Evolutionary conservation across 2,888 invertebrate species (phyloP), one percentile per base, ranked within the genome.

Genomic region (Stenichneumon culpator): DNA sequence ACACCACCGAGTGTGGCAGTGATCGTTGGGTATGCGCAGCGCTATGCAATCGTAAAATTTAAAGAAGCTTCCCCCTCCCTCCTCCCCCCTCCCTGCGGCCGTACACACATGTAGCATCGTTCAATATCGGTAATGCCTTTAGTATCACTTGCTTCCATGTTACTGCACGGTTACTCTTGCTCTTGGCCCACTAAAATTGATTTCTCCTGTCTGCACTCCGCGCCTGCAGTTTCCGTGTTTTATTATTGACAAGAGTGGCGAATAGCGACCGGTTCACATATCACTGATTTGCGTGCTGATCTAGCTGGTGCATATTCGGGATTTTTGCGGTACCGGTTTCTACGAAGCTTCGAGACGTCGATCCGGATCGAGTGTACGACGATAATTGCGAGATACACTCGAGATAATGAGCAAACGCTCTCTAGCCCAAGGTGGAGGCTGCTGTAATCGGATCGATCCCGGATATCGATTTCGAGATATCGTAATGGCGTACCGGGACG

Each of bases 371-470:
- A 39, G 14, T 74, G 57, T 69, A 83, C 67, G 75, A 79, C 79
- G 75, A 75, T 79, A 83, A 83, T 83, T 83, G 79, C 79, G 83
- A 75, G 52, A 75, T 60, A 52, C 63, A 74, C 54, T 79, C 83
- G 67, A 54, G 36, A 22, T 36, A 22, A 63, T 39, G 77, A 70
- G 57, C 32, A 22, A 28, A 47, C 3, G 44, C n/a, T 50, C 50
- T 52, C 5, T 69, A 22, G 52, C 22, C 14, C 9, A 28, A 57
- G 68, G 65, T 44, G 25, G 28, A 57, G 32, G 28, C 16, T 19
- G 19, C 14, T 28, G 14, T 32, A 63, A 28, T 28, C 25, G 60
- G 47, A 50, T 28, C 69, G 79, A 69, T 69, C 11, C 63, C 50
- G 67, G 60, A 28, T 67, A 74, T 83, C 75, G 75, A 72, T 79